Conservation (phyloP, 2,888 invertebrate genomes). For the Abrostola tripartita region DNA sequence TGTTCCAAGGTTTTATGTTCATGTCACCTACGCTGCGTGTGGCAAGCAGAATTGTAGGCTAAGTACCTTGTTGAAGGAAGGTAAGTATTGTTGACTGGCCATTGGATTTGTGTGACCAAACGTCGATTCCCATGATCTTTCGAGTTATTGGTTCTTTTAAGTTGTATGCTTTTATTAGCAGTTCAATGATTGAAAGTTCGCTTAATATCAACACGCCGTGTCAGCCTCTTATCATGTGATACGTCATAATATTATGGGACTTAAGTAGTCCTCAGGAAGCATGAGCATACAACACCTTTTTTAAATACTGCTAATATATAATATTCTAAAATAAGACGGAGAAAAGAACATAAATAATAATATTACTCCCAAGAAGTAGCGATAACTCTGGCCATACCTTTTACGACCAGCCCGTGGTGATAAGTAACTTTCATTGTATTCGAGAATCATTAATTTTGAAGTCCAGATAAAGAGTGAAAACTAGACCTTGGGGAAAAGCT, state of each 20-base stretch:
- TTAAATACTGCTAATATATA: no score
- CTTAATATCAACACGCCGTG: no score
- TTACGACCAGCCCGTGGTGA: constrained; percentile 38
- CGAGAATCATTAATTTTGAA: constrained; percentile 19
- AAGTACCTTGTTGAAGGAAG: constrained; percentile 3
- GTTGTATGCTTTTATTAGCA: no score
- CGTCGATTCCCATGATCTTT: no score
- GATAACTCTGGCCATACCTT: constrained; percentile 2
- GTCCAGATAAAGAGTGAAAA: constrained; percentile 33
- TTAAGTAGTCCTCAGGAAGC: no score
- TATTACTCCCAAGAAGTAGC: background rate
- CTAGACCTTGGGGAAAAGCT: constrained; percentile 1
- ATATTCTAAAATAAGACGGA: no score
- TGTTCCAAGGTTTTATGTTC: constrained; percentile 30
- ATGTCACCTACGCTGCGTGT: constrained; percentile 1
- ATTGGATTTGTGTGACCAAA: no score
- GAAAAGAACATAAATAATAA: constrained; percentile 1
- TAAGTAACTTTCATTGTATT: constrained; percentile 27
- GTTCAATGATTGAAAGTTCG: no score
- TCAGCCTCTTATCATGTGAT: no score
- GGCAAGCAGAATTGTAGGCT: background rate
- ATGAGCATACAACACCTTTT: no score
- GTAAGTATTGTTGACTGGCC: background rate
- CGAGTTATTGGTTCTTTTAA: no score
- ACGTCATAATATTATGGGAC: no score